Base-by-base conservation (phyloP, 1,140 invertebrate genomes). In the Sarcophaga peregrina region DNA sequence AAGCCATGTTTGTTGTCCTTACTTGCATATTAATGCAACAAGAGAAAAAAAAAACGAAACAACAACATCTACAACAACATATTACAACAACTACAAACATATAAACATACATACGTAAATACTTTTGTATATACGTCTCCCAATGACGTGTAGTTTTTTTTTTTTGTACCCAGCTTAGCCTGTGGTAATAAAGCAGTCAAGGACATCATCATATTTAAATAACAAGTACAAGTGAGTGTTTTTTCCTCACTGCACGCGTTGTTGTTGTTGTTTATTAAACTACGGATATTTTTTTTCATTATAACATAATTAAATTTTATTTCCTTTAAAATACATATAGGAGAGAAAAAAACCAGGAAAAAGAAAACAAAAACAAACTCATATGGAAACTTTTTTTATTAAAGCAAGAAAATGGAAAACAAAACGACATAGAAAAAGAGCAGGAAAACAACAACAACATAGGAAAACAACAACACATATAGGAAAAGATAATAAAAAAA, bases 101-200 rank as follows among this genome's bases (percentile, higher is more conserved):
- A 72, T 37, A 20, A 72, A 6, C 4, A 25, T 8, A 72, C 4
- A 2, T 37, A 37, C 25, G 25, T 37, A 37, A 68, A 68, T 17
- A 68, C n/a, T n/a, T n/a, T n/a, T n/a, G 17, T 7, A 68, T 17
- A 50, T 20, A 20, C 6, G 47, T 78, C 47, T 78, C 17, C n/a
- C 4, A 5, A 15, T 37, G n/a, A 50, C 45, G 11, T 1, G 25
- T 37, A 4, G 45, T 76, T 46, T 76, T 47, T 74, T 15, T 15
- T 20, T 68, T 20, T 25, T 11, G 7, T 72, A 25, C 62, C 62
- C 37, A 25, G 17, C 62, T 78, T 78, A 50, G 75, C 75, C 75
- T n/a, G 37, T 78, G 75, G 75, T 50, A 78, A 78, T 78, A 78
- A 78, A 78, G 50, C 75, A 78, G 75, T 78, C 75, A 78, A 78